These are phyloP conservation scores for Canis aureus DNA, from an alignment of 2,113 vertebrate species.

Conservation along the genomic window DNA sequence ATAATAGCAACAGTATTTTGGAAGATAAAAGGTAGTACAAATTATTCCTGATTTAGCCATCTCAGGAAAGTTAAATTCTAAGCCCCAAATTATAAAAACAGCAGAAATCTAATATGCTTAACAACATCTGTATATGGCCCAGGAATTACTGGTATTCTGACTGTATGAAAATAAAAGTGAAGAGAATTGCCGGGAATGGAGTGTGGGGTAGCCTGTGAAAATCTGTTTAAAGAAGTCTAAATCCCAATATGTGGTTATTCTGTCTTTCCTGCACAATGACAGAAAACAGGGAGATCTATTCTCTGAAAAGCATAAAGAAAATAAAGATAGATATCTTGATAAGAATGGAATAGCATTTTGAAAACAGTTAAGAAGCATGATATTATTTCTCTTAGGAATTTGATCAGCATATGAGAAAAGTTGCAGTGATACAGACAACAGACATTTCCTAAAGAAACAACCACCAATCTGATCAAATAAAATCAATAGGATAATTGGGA, in stretches of 20 bases:
- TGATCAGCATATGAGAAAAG: not conserved
- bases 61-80: not conserved
- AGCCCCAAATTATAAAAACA: not conserved
- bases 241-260: not conserved
- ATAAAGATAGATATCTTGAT: not conserved
- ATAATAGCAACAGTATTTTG: not conserved
- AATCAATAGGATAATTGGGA: not conserved
- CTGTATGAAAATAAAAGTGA: not conserved
- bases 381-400: conserved; percentile 20
- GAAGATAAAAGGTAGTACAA: not conserved
- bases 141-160: not conserved
- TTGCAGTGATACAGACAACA: not conserved
- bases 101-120: not conserved
- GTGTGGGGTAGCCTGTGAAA: not conserved
- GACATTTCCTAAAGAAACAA: not conserved
- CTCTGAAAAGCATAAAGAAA: not conserved
- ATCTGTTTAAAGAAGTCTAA: not conserved
- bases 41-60: not conserved
- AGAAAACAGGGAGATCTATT: not conserved
- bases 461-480: not conserved
- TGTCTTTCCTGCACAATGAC: not conserved
- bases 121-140: not conserved
- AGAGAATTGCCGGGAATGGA: not conserved
- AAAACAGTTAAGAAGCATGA: not conserved
- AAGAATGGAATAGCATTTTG: not conserved